phyloP scores from a whole-genome alignment of 2,113 vertebrate species.

The Eonycteris spelaea region DNA sequence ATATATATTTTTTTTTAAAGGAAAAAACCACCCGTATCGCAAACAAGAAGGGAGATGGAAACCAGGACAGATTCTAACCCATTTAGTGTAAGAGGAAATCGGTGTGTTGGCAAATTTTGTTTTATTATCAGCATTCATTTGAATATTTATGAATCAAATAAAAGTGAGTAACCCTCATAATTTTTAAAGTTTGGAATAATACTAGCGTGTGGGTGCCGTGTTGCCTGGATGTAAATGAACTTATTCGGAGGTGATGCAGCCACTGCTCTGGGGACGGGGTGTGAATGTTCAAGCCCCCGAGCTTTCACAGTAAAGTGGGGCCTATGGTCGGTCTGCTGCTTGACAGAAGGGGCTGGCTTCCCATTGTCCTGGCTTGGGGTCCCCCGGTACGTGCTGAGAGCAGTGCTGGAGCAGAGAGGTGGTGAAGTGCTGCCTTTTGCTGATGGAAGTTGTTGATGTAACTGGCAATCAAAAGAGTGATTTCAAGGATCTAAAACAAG shows the following conservation, averaged over 20 bases:
- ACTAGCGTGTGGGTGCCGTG: neutral
- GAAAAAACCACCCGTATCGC: neutral
- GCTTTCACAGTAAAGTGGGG: constrained; percentile 91
- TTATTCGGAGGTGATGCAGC: neutral
- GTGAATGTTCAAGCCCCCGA: neutral
- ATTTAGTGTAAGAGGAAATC: neutral
- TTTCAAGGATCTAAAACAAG: constrained; percentile 91
- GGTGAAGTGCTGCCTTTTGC: constrained; percentile 91
- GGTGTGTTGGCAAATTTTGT: neutral
- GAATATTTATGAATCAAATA: constrained; percentile 12
- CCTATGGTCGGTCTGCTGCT: constrained; percentile 91
- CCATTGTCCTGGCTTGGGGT: constrained; percentile 85
- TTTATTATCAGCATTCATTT: neutral
- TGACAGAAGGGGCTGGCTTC: constrained; percentile 84
- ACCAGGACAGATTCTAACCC: neutral
- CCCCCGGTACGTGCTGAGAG: constrained; percentile 83
- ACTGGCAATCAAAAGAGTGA: constrained; percentile 93
- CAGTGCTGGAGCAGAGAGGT: constrained; percentile 92
- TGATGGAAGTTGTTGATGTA: constrained; percentile 95
- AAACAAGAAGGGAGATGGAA: neutral
- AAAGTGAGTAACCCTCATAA: neutral
- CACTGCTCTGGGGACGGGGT: neutral
- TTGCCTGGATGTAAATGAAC: neutral
- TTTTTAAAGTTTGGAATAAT: neutral
- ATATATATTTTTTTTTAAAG: neutral